phyloP scores from a whole-genome alignment of 92 coral and sea anemone species.

The Micromussa lordhowensis region DNA sequence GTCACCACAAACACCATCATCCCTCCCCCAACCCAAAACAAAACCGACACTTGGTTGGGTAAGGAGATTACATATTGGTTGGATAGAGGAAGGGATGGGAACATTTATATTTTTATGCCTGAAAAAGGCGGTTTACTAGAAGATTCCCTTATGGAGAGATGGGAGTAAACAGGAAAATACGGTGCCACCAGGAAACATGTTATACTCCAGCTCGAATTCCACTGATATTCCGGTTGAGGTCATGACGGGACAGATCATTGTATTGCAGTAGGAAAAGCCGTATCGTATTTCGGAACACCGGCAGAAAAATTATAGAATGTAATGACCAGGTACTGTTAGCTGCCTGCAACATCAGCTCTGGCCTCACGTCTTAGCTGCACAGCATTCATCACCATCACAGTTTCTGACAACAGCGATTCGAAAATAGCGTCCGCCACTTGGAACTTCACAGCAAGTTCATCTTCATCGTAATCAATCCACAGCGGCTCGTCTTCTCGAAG shows the following conservation, averaged over 20 bases:
- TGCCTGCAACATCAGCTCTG: conserved; percentile 45
- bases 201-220: background rate
- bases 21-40: background rate
- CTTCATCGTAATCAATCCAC: conserved; percentile 98
- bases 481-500: conserved; percentile 96
- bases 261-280: background rate
- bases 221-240: background rate
- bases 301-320: background rate
- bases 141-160: background rate
- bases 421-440: conserved; percentile 99
- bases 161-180: background rate
- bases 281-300: background rate
- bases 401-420: conserved; percentile 86
- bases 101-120: background rate
- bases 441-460: conserved; percentile 94
- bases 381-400: conserved; percentile 94
- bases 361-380: conserved; percentile 84
- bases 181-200: background rate
- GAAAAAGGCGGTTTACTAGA: background rate
- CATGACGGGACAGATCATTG: background rate
- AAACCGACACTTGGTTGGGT: background rate
- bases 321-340: background rate
- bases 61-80: too few relatives aligned
- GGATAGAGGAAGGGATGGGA: background rate
- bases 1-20: background rate